phyloP scores from a whole-genome alignment of 2,113 vertebrate species.

The Albula goreensis region DNA sequence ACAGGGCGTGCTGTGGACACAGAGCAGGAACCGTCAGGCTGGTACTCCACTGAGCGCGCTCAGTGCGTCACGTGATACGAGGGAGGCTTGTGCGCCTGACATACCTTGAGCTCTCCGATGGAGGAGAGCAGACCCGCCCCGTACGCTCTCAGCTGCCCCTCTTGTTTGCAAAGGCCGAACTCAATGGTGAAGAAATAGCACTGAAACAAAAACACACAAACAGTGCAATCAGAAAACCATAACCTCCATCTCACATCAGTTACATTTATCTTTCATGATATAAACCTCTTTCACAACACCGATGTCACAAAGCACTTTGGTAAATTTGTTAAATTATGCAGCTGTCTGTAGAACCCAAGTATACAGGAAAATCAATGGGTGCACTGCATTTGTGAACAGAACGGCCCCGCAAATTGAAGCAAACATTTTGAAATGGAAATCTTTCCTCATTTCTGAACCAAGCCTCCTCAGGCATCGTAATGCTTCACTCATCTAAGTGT shows the following conservation, averaged over 20 bases:
- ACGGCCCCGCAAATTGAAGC: background rate
- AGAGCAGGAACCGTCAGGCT: background rate
- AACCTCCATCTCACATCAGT: background rate
- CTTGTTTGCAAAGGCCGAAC: constrained; percentile 97
- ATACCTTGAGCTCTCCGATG: constrained; percentile 91
- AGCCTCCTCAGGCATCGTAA: background rate
- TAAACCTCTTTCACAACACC: no score
- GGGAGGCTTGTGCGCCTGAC: background rate
- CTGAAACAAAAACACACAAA: constrained; percentile 58
- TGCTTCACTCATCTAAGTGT: no score
- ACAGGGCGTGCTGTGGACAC: constrained; percentile 82
- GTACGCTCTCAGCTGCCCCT: constrained; percentile 92
- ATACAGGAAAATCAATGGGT: background rate
- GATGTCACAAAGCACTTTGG: no score
- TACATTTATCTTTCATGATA: no score
- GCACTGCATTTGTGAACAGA: background rate
- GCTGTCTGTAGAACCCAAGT: background rate
- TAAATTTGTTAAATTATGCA: no score
- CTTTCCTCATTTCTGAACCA: background rate
- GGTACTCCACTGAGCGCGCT: background rate
- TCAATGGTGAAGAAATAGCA: constrained; percentile 99
- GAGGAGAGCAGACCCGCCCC: constrained; percentile 95
- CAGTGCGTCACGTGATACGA: background rate
- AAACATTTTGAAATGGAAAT: background rate
- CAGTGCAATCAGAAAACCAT: background rate